These are phyloP conservation scores for Bombus waltoni DNA, from an alignment of 1,140 invertebrate genomes.

Conservation along the genomic window DNA sequence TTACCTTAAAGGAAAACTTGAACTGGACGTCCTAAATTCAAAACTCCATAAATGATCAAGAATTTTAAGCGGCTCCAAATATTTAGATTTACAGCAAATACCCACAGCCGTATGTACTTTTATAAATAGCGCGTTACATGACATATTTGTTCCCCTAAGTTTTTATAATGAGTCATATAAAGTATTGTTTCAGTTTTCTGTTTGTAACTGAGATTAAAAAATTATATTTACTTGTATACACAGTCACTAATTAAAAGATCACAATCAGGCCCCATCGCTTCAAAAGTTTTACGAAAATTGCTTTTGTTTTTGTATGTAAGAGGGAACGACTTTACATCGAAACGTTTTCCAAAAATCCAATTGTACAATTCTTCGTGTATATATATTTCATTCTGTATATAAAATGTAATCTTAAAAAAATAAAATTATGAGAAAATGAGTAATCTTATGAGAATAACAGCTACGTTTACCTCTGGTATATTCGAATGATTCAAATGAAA, in stretches of 20 bases:
- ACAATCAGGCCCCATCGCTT: conserved; percentile 44
- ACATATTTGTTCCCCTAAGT: conserved; percentile 11
- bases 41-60: conserved; percentile 27
- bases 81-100: conserved; percentile 50
- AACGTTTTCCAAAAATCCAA: conserved; percentile 49
- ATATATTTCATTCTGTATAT: neutral
- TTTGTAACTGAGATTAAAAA: too few species aligned
- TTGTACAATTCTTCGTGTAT: conserved; percentile 50
- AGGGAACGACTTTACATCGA: neutral
- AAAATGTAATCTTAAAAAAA: neutral
- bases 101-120: conserved; percentile 41
- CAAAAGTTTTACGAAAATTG: conserved; percentile 30
- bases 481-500: conserved; percentile 41
- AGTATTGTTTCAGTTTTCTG: neutral
- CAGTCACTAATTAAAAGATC: conserved; percentile 47
- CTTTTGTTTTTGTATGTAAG: neutral
- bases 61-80: neutral
- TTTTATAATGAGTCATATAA: neutral
- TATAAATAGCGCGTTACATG: conserved; percentile 43
- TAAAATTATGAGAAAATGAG: neutral
- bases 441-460: neutral
- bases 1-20: conserved; percentile 35
- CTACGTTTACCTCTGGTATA: conserved; percentile 20
- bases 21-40: conserved; percentile 14
- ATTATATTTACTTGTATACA: conserved; percentile 33